Conservation (phyloP, 2,888 invertebrate species). For the Pterostichus niger region DNA sequence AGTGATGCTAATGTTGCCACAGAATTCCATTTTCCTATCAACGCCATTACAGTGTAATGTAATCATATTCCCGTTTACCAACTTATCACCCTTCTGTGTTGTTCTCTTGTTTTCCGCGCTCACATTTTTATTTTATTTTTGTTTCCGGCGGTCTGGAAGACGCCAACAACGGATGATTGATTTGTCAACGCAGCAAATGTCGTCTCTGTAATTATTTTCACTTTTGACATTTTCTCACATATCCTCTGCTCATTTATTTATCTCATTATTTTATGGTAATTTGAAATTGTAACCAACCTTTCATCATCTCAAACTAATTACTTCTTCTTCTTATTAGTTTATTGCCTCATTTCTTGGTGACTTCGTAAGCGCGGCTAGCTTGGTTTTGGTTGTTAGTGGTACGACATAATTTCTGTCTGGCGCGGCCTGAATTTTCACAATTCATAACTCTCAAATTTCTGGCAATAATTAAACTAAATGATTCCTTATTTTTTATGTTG, state of each 20-base stretch:
- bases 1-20: constrained; percentile 55
- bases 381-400: no score
- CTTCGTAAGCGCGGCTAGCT: no score
- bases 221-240: constrained; percentile 43
- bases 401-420: no score
- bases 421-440: no score
- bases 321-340: not conserved
- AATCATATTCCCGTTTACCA: constrained; percentile 51
- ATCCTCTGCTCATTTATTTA: constrained; percentile 32
- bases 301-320: not conserved
- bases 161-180: constrained; percentile 36
- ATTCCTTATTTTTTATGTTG: no score
- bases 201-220: constrained; percentile 24
- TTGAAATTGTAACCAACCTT: constrained; percentile 12
- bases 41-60: constrained; percentile 58
- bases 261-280: constrained; percentile 34
- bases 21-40: constrained; percentile 58
- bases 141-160: constrained; percentile 35
- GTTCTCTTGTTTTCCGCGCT: constrained; percentile 57
- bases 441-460: no score
- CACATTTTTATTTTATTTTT: constrained; percentile 43
- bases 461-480: no score
- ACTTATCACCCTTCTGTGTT: constrained; percentile 55
- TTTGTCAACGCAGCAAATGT: constrained; percentile 38
- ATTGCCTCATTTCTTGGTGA: no score